Conservation (phyloP, 1,140 invertebrate genomes). For the Pogonus chalceus region DNA sequence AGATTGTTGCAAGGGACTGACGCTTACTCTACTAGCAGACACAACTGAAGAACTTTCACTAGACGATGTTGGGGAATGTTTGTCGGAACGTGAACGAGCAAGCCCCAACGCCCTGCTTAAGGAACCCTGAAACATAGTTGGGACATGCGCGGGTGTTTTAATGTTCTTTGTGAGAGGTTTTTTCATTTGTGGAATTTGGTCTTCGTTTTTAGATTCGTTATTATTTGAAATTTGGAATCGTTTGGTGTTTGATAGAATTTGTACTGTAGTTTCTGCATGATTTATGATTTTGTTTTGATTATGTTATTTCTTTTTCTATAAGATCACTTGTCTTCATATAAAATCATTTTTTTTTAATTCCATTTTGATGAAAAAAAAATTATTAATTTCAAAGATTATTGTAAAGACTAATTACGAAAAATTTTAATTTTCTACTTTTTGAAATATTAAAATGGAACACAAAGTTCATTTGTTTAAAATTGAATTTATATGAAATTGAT, state of each 20-base stretch:
- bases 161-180: conserved; percentile 33
- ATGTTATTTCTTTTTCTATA: too few relatives aligned
- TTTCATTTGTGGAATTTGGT: conserved; percentile 30
- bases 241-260: conserved; percentile 11
- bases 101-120: conserved; percentile 56
- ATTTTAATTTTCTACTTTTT: too few relatives aligned
- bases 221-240: conserved; percentile 12
- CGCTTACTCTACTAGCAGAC: conserved; percentile 38
- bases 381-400: too few relatives aligned
- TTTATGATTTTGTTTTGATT: too few relatives aligned
- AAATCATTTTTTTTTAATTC: too few relatives aligned
- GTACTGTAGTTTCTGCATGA: too few relatives aligned
- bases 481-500: too few relatives aligned
- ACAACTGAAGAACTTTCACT: conserved; percentile 41
- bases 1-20: conserved; percentile 19
- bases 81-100: conserved; percentile 38
- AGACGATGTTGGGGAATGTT: conserved; percentile 43
- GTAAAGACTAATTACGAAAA: too few relatives aligned
- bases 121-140: conserved; percentile 50
- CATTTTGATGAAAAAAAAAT: too few relatives aligned
- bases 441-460: too few relatives aligned
- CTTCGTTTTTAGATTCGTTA: conserved; percentile 17
- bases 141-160: conserved; percentile 35
- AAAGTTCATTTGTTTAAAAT: too few relatives aligned
- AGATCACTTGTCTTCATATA: too few relatives aligned